Base-by-base conservation (phyloP, 2,113 vertebrate genomes). In the Craseonycteris thonglongyai region DNA sequence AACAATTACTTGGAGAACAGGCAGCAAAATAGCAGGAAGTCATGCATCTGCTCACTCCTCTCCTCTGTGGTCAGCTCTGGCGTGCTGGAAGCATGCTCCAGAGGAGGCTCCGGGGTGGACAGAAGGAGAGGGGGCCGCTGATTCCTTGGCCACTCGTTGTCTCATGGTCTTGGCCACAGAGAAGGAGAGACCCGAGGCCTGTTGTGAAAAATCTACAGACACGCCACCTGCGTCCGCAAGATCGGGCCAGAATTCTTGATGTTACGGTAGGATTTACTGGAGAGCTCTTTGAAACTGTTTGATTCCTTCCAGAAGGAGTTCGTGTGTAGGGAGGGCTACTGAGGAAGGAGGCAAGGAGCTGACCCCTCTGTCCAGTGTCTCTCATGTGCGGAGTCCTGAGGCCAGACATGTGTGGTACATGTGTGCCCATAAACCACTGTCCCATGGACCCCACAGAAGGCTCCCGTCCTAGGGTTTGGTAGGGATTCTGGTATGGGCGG, bases 371-470 rank as follows among this genome's bases (percentile, higher is more conserved):
- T 35, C 8, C 9, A 15, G 14, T 7, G 35, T 30, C 79, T 82
- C 59, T 56, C 42, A 38, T 47, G 28, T 14, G 40, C 47, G 40
- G 47, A 51, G 65, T 61, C 90, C 65, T 42, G 72, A 89, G 9
- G 3, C 42, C 33, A n/a, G 47, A 79, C 1, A 3, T 13, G 24
- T 4, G 14, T 0, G 13, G 47, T 5, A 75, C n/a, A 21, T 7
- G 11, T 35, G 47, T 28, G 26, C 28, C 69, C 51, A 3, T 30
- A 40, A 79, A 59, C 26, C 16, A 19, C n/a, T 6, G 28, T 24
- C 26, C 22, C 6, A 2, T 26, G 88, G 54, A 80, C 33, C 6
- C 30, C 40, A 71, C 51, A 51, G 42, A n/a, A 75, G 54, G 58
- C 33, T 40, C n/a, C 18, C 5, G 18, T 19, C 58, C 30, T 13